Percentiles rank a stretch among this genome's conserved stretches.
These are phyloP conservation scores for Caenorhabditis becei DNA, from an alignment of 2,888 invertebrate genomes.

Conservation along the genomic window DNA sequence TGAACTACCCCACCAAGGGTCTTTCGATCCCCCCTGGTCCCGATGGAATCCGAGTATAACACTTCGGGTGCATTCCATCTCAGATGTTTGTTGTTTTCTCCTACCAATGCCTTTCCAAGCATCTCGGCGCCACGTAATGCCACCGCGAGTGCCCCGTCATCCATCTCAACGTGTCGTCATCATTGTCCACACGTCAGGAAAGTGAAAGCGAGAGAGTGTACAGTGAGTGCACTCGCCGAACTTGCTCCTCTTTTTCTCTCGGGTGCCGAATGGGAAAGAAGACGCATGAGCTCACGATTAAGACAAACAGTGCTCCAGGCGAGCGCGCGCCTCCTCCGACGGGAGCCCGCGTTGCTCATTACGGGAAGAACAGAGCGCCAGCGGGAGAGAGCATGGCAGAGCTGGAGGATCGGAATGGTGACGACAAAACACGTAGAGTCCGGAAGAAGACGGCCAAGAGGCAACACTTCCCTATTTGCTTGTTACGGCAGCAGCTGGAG, in stretches of 20 bases:
- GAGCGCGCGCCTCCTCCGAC: conserved; percentile 10
- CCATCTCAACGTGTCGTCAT: conserved; percentile 37
- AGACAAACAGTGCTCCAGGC: conserved; percentile 46
- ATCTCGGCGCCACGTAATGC: not conserved
- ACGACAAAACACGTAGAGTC: conserved; percentile 18
- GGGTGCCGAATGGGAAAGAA: not conserved
- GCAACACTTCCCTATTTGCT: conserved; percentile 56
- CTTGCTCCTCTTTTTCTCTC: not conserved
- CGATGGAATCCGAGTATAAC: too few species aligned
- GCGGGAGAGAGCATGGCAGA: conserved; percentile 7
- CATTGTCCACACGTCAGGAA: conserved; percentile 57
- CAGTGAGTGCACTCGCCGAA: conserved; percentile 1
- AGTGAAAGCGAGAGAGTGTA: conserved; percentile 20
- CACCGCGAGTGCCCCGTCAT: not conserved
- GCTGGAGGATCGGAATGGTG: conserved; percentile 5
- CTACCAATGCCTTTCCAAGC: not conserved
- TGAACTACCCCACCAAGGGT: too few species aligned
- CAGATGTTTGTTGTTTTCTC: not conserved
- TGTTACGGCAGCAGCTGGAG: conserved; percentile 10
- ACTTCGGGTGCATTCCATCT: too few species aligned
- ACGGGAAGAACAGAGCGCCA: conserved; percentile 21
- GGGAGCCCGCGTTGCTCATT: conserved; percentile 44
- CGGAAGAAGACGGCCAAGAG: conserved; percentile 27
- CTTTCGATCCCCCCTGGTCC: too few species aligned
- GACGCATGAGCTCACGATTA: conserved; percentile 62